phyloP scores from a whole-genome alignment of 2,888 invertebrate species.

The Branchipolynoe longqiensis region DNA sequence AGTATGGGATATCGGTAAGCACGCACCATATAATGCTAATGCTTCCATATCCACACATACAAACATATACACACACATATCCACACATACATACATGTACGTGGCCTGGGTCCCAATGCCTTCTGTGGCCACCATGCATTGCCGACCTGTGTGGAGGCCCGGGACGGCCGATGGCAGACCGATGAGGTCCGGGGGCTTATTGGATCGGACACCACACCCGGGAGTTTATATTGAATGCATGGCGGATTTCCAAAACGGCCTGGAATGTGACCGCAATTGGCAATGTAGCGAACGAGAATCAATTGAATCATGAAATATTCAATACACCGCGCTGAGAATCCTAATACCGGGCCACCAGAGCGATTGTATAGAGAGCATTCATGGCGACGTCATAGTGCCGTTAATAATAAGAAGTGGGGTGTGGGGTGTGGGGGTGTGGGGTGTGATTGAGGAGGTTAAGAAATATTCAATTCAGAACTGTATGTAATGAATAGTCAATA shows the following conservation, averaged over 20 bases:
- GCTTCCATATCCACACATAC: slow-evolving; percentile 19
- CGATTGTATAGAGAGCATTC: too few relatives aligned
- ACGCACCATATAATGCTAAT: not conserved
- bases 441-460: too few relatives aligned
- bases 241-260: slow-evolving; percentile 43
- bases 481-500: too few relatives aligned
- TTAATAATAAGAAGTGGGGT: too few relatives aligned
- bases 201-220: slow-evolving; percentile 39
- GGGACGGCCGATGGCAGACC: not conserved
- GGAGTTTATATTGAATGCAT: slow-evolving; percentile 46
- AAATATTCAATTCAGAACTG: too few relatives aligned
- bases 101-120: not conserved
- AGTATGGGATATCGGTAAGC: not conserved
- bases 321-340: not conserved
- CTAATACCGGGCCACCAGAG: not conserved
- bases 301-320: slow-evolving; percentile 49
- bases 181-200: not conserved
- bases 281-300: slow-evolving; percentile 37
- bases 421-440: too few relatives aligned
- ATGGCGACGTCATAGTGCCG: too few relatives aligned
- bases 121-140: too few relatives aligned
- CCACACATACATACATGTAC: too few relatives aligned
- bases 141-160: not conserved
- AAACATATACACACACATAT: too few relatives aligned
- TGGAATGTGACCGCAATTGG: slow-evolving; percentile 49